Base-by-base conservation (phyloP, 2,113 vertebrate genomes). In the Eulacestoma nigropectus region DNA sequence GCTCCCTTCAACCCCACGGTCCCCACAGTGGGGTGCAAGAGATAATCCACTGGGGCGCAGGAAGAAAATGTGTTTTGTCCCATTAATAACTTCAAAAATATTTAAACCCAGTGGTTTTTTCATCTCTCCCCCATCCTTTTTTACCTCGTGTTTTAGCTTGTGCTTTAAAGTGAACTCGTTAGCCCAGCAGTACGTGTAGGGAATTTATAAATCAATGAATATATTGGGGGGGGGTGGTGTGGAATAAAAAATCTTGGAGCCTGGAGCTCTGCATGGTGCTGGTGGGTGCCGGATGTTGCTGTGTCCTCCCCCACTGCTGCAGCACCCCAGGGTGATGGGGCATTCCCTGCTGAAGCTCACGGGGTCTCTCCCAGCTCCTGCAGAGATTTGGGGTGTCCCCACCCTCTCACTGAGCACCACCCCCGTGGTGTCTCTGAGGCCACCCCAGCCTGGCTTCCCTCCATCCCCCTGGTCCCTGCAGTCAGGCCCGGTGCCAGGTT, bases 81-180 rank as follows among this genome's bases (percentile, higher is more conserved):
- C 26, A 35, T 46, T 64, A 64, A 56, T 55, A n/a, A 29, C 22
- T 12, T n/a, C 7, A 67, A 44, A 32, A 29, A 10, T 4, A 18
- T 23, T 73, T 0, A 4, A 53, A 33, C 1, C 9, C 1, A 49
- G 12, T 6, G 3, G 3, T 0, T 44, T 68, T 68, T 49, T 53
- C 2, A 16, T 44, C n/a, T 81, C 42, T 57, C 8, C 11, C 13
- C 15, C 11, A 9, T 60, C 14, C n/a, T 60, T 64, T 37, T 30
- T 5, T 1, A 50, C 33, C 29, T 52, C 21, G 1, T 47, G 13
- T 7, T 75, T 92, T 41, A 59, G 23, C 37, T 13, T 25, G 33
- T 35, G 62, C 30, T 64, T 64, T 35, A 12, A 47, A 42, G 26
- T 1, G 16, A 15, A 5, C 16, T 23, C 1, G 14, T 32, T 50